These are phyloP conservation scores for human DNA, from an alignment of 2,113 vertebrate genomes.

Conservation along the genomic window DNA sequence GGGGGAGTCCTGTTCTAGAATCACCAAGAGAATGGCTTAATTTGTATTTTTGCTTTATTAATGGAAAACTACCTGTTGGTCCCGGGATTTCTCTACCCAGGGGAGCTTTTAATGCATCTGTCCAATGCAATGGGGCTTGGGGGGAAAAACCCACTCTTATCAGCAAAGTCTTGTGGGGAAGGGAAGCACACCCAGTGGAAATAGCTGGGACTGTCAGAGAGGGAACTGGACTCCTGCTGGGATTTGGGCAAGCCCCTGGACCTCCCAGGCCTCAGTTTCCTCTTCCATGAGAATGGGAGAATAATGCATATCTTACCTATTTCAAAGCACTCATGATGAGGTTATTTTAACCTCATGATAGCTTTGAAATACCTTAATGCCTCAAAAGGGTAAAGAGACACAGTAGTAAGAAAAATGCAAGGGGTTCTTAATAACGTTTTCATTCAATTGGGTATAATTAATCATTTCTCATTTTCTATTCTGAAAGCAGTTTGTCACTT, in stretches of 20 bases:
- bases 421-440: conserved; percentile 35
- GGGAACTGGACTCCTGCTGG: neutral
- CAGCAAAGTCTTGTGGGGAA: neutral
- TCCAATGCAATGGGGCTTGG: conserved; percentile 21
- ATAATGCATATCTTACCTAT: neutral
- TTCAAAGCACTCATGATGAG: neutral
- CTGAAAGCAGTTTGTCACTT: conserved; percentile 35
- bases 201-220: neutral
- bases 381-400: conserved; percentile 22
- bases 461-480: conserved; percentile 50
- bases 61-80: conserved; percentile 68
- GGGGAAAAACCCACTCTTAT: neutral
- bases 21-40: conserved; percentile 65
- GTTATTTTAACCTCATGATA: conserved; percentile 33
- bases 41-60: conserved; percentile 79
- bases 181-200: neutral
- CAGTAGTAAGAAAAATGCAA: neutral
- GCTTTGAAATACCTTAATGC: neutral
- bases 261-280: conserved; percentile 43
- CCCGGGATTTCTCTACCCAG: conserved; percentile 46
- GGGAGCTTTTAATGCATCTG: conserved; percentile 66
- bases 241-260: neutral
- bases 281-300: neutral
- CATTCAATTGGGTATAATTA: conserved; percentile 40
- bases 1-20: conserved; percentile 4